Evolutionary conservation across 2,797 vertebrate species (phyloP).

Genomic region (Carduelis carduelis): DNA sequence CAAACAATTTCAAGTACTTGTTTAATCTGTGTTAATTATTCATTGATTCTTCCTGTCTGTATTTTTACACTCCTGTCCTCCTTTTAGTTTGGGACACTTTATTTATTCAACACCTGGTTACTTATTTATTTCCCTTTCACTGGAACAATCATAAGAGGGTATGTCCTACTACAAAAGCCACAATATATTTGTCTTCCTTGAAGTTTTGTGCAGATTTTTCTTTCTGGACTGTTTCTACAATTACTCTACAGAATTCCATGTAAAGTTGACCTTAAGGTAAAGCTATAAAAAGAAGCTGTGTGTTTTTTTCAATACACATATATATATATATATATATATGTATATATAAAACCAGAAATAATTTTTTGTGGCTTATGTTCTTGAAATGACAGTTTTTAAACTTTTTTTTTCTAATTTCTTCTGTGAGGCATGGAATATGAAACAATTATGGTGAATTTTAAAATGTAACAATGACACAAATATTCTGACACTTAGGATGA

Average conservation of each 20-base stretch:
- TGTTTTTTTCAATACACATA: background rate
- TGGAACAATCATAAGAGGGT: background rate
- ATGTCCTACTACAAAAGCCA: background rate
- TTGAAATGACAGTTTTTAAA: background rate
- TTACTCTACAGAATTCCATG: background rate
- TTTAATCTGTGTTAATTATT: background rate
- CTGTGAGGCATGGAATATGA: background rate
- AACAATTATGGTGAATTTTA: background rate
- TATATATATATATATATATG: background rate
- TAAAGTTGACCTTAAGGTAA: background rate
- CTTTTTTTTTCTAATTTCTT: background rate
- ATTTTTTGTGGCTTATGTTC: background rate
- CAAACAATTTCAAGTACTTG: background rate
- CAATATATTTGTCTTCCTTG: background rate
- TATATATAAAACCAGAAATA: background rate
- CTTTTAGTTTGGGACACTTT: background rate
- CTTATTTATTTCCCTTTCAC: background rate
- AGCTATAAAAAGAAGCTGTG: background rate
- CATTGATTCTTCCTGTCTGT: background rate
- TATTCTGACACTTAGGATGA: background rate
- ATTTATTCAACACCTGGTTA: background rate
- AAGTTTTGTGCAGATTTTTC: background rate
- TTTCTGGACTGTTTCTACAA: background rate
- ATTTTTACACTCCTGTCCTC: background rate
- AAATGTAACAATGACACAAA: background rate